A percentile compares a stretch with the other conserved stretches of the same genome.
Evolutionary conservation across 2,797 vertebrate species (phyloP).

Genomic region (Crocodylus rhombifer): DNA sequence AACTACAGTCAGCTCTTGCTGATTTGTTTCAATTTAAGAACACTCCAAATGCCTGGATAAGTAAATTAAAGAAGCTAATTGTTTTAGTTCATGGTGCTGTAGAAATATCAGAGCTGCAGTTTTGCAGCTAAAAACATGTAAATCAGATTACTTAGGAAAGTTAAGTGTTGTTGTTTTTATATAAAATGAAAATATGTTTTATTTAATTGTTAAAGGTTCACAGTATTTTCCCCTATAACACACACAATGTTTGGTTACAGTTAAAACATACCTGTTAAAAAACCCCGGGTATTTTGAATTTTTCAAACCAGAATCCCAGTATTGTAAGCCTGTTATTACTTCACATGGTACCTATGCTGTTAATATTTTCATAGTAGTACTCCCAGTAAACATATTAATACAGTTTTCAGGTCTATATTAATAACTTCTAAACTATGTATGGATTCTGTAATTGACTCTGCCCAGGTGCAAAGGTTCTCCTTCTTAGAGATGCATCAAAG

Average conservation of each 20-base stretch:
- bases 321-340: background rate
- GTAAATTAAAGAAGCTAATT: background rate
- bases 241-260: background rate
- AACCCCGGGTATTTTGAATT: background rate
- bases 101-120: background rate
- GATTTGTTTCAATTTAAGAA: constrained; percentile 43
- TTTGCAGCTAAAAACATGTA: background rate
- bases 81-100: background rate
- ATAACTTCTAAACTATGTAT: background rate
- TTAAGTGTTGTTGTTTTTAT: background rate
- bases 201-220: background rate
- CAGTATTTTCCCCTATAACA: background rate
- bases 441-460: background rate
- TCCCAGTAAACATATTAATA: background rate
- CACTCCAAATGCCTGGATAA: background rate
- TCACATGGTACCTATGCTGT: background rate
- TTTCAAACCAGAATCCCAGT: background rate
- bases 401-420: background rate
- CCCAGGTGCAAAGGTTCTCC: background rate
- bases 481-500: background rate
- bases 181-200: background rate
- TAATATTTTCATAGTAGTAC: background rate
- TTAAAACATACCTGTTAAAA: background rate
- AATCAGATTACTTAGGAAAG: background rate
- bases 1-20: background rate